Conservation (phyloP, 2,113 vertebrate genomes). For the Heptranchias perlo region DNA sequence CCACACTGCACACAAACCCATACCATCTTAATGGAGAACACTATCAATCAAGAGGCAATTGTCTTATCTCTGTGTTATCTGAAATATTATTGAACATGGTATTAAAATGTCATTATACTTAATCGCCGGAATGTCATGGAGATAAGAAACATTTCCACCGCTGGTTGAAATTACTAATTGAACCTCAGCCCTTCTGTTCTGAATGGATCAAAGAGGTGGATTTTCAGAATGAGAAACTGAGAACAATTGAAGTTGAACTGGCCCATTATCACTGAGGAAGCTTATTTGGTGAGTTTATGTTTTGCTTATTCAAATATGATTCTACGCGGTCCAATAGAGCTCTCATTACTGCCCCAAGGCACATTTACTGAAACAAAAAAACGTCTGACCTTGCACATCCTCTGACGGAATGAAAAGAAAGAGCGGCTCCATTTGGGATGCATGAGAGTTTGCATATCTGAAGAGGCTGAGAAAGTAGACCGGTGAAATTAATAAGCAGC, state of each 20-base stretch:
- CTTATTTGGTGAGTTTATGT: conserved; percentile 12
- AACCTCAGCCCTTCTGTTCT: not conserved
- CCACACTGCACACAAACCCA: not conserved
- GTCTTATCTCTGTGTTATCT: not conserved
- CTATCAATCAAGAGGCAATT: not conserved
- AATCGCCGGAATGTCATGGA: not conserved
- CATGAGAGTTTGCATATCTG: not conserved
- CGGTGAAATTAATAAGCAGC: not conserved
- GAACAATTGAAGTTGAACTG: not conserved
- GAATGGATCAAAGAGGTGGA: not conserved
- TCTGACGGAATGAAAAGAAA: not conserved
- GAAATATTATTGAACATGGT: not conserved
- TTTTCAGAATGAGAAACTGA: not conserved
- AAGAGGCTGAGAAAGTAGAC: not conserved
- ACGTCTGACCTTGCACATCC: not conserved
- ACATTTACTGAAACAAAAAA: conserved; percentile 1
- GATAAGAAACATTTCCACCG: not conserved
- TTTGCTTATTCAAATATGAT: not conserved
- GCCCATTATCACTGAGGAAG: not conserved
- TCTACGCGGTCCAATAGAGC: not conserved
- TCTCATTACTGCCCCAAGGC: not conserved
- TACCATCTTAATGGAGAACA: not conserved
- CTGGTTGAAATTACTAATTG: not conserved
- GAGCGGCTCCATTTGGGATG: not conserved
- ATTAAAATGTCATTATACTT: not conserved